A percentile compares a stretch with the other conserved stretches of the same genome.
phyloP scores from a whole-genome alignment of 2,888 invertebrate species.

The Noctua pronuba region DNA sequence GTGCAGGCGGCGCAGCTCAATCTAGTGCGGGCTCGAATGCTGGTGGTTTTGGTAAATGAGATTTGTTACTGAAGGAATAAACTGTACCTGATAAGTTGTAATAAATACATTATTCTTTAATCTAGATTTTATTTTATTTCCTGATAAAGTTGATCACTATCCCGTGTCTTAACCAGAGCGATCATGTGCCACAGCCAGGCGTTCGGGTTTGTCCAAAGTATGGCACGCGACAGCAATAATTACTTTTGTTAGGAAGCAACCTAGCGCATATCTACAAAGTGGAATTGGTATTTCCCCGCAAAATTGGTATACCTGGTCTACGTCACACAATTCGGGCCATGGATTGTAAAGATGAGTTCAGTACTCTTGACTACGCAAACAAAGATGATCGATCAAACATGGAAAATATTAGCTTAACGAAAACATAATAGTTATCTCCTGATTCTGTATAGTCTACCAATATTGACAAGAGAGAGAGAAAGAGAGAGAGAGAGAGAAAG shows the following conservation, averaged over 20 bases:
- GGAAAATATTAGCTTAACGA: not conserved
- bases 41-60: slow-evolving; percentile 64
- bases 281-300: not conserved
- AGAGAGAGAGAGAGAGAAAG: not conserved
- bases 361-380: not conserved
- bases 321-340: not conserved
- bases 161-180: not conserved
- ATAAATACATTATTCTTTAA: slow-evolving; percentile 10
- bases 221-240: not conserved
- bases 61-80: not conserved
- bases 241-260: not conserved
- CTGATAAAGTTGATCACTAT: not conserved
- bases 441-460: slow-evolving; percentile 3
- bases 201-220: no score
- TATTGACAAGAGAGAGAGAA: not conserved
- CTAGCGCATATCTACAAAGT: not conserved
- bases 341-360: not conserved
- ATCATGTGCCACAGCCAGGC: not conserved
- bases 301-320: not conserved
- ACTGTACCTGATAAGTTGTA: not conserved
- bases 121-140: slow-evolving; percentile 12
- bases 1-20: slow-evolving; percentile 40
- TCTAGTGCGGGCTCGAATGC: slow-evolving; percentile 68
- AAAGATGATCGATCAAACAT: not conserved
- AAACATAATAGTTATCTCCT: not conserved